Evolutionary conservation across 2,113 vertebrate species (phyloP), one percentile per base, ranked within the genome.

Genomic region (Fulica atra): DNA sequence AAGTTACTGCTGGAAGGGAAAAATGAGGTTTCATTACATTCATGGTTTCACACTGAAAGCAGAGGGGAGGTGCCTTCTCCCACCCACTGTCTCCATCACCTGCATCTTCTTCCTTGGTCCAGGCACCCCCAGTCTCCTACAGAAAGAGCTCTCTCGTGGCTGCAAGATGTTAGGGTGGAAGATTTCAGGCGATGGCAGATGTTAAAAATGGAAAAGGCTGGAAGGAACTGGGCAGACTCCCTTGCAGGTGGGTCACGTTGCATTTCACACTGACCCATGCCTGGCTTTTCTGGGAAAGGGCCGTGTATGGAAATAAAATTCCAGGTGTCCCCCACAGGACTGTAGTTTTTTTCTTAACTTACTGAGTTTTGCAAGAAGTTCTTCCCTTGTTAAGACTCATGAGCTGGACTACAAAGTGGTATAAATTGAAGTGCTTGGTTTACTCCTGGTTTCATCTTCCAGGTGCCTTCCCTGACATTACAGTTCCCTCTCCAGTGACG

Each of bases 261-360:
- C 82, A 42, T 93, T 94, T 89, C 83, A 53, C 0, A 0, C 26
- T 93, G 72, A 68, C 57, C 86, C 19, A 2, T 0, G 16, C 38
- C 40, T 69, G 69, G 56, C 57, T 94, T 92, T 93, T 89, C 93
- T 92, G 77, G 94, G 84, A 95, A 96, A 91, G 16, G 23, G 23
- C 36, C 0, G 0, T 29, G 3, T 57, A 51, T 5, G 10, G 73
- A 91, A 93, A 70, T 18, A 21, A 17, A 76, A 29, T 46, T 72
- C 66, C 57, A 82, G 16, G 6, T 95, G 83, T 78, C 26, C 65
- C 64, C 80, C n/a, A 2, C 29, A 24, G 48, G 29, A 44, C 44
- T 11, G 7, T 14, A 29, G 54, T 6, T 36, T 60, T 40, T 74
- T 83, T 60, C 79, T 54, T 8, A 5, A 66, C 44, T 92, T 64